Conservation (phyloP, 2,797 vertebrate species). For the Cynodonichthys magdalenae region DNA sequence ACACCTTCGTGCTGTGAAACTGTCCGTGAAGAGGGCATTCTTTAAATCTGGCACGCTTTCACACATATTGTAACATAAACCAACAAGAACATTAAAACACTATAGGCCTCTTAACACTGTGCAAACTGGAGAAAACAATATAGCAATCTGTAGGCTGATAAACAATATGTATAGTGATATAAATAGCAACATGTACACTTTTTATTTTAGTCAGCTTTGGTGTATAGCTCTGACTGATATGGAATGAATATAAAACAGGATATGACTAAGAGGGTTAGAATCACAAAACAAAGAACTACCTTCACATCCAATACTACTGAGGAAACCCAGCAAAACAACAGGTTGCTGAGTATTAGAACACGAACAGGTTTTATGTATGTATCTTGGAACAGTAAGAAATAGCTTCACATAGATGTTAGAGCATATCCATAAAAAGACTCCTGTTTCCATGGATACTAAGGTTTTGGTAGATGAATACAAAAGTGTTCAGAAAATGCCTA, state of each 20-base stretch:
- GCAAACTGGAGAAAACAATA: not conserved
- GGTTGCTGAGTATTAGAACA: conserved; percentile 20
- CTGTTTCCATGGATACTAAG: conserved; percentile 69
- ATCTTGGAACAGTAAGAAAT: conserved; percentile 28
- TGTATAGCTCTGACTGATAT: not conserved
- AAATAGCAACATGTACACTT: not conserved
- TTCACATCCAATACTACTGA: conserved; percentile 1
- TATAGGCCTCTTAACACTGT: conserved; percentile 1
- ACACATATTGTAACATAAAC: conserved; percentile 8
- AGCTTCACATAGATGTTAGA: conserved; percentile 44
- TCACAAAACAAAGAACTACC: conserved; percentile 1
- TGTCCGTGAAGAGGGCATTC: conserved; percentile 24
- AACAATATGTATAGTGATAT: not conserved
- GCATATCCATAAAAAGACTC: conserved; percentile 44
- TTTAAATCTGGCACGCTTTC: conserved; percentile 5
- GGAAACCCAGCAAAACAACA: conserved; percentile 7
- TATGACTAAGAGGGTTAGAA: conserved; percentile 4
- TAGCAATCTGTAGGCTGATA: too few species aligned
- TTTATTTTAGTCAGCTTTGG: conserved; percentile 1
- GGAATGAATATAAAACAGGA: conserved; percentile 4
- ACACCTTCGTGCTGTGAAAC: conserved; percentile 24
- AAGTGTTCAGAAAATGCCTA: conserved; percentile 30
- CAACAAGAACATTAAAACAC: conserved; percentile 9
- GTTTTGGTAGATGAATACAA: conserved; percentile 35
- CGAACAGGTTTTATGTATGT: conserved; percentile 5